Evolutionary conservation across 2,797 vertebrate genomes (phyloP).

Genomic region (Yasuhikotakia modesta): DNA sequence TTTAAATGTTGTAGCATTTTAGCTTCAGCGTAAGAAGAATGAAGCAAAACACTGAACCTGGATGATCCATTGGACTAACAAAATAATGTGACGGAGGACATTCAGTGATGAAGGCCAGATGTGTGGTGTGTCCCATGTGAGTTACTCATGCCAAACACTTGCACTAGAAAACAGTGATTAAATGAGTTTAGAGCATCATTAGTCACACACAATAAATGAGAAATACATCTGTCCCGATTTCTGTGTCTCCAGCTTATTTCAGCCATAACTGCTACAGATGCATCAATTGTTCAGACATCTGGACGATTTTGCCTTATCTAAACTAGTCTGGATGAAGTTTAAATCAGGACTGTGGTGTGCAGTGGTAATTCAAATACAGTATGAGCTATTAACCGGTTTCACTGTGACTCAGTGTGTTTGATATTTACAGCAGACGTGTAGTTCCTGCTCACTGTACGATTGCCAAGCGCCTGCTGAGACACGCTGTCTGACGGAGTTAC

Average conservation of each 20-base stretch:
- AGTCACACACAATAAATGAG: not conserved
- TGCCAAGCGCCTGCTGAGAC: not conserved
- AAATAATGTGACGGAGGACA: conserved; percentile 8
- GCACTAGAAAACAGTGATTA: conserved; percentile 38
- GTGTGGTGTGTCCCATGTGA: conserved; percentile 15
- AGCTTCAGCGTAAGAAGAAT: too few species aligned
- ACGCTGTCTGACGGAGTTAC: not conserved
- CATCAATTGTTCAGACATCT: not conserved
- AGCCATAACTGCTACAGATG: conserved; percentile 10
- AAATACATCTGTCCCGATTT: not conserved
- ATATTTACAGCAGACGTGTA: not conserved
- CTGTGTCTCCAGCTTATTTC: not conserved
- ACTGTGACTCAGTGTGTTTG: conserved; percentile 11
- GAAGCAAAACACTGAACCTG: too few species aligned
- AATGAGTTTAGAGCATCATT: conserved; percentile 6
- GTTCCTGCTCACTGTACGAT: not conserved
- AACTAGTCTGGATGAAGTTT: not conserved
- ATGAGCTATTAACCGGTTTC: not conserved
- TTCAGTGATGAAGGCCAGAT: conserved; percentile 10
- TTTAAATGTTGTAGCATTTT: too few species aligned
- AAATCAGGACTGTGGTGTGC: not conserved
- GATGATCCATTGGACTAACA: conserved; percentile 14
- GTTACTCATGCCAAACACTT: conserved; percentile 14
- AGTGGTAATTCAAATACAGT: not conserved
- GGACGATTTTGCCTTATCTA: conserved; percentile 7